Conservation (phyloP, 2,113 vertebrate species). For the Pelusios castaneus region DNA sequence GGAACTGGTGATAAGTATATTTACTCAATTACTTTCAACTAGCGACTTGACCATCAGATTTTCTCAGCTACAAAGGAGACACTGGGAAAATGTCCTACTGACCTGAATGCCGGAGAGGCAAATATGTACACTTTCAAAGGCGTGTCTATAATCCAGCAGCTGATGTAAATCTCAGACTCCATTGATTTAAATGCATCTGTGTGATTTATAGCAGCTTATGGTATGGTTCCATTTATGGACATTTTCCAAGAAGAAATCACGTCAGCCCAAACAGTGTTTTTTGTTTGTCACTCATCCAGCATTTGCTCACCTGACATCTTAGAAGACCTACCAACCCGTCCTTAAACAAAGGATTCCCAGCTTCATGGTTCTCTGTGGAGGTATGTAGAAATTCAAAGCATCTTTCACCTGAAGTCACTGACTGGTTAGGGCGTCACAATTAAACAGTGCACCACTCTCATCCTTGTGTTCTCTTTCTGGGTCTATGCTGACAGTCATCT, state of each 20-base stretch:
- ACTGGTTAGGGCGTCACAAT: background rate
- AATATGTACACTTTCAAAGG: background rate
- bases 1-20: background rate
- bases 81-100: background rate
- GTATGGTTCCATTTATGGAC: background rate
- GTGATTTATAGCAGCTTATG: background rate
- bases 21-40: background rate
- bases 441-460: slow-evolving; percentile 12
- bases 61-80: background rate
- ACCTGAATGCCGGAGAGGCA: background rate
- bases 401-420: background rate
- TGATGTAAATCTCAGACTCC: background rate
- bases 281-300: background rate
- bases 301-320: background rate
- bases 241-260: background rate
- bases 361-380: background rate
- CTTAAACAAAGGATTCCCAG: background rate
- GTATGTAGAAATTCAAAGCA: background rate
- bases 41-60: background rate
- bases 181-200: background rate
- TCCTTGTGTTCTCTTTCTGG: background rate
- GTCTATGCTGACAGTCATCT: background rate
- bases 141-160: background rate
- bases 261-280: background rate
- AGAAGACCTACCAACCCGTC: background rate